Conservation (phyloP, 2,888 invertebrate species). For the Caenorhabditis sinica region DNA sequence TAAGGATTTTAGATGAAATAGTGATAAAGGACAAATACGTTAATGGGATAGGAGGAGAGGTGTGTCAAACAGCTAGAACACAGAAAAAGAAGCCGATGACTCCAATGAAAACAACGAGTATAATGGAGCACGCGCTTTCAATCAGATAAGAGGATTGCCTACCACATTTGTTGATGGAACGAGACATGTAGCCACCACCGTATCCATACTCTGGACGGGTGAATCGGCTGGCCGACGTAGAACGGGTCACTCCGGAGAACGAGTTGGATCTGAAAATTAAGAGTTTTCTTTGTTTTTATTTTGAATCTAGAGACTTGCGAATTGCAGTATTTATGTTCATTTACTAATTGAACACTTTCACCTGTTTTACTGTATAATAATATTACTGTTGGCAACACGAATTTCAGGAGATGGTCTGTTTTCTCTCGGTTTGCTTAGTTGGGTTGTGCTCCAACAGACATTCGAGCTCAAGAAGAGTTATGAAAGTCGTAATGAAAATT, state of each 20-base stretch:
- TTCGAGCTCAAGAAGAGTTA: no score
- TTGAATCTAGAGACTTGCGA: no score
- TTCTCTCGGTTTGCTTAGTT: no score
- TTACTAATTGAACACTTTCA: no score
- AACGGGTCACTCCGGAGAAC: slow-evolving; percentile 73
- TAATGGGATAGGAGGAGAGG: slow-evolving; percentile 32
- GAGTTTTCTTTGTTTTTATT: no score
- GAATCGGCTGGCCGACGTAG: slow-evolving; percentile 70
- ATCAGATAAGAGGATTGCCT: slow-evolving; percentile 55
- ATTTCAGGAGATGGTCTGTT: no score
- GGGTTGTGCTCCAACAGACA: no score
- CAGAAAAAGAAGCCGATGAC: slow-evolving; percentile 67
- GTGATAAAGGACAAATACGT: slow-evolving; percentile 6
- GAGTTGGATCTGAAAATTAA: slow-evolving; percentile 74
- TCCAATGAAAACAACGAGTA: slow-evolving; percentile 60
- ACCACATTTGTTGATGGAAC: slow-evolving; percentile 81
- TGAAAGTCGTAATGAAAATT: no score
- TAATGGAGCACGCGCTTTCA: slow-evolving; percentile 60
- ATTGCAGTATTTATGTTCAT: no score
- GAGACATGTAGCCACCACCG: slow-evolving; percentile 83
- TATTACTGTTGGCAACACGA: no score
- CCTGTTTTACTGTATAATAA: no score
- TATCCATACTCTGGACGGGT: slow-evolving; percentile 80
- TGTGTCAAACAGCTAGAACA: slow-evolving; percentile 58
- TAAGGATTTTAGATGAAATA: slow-evolving; percentile 17